Percentiles rank a stretch among this genome's conserved stretches.
Conservation (phyloP, 2,888 invertebrate genomes). For the Chironomus tentans region DNA sequence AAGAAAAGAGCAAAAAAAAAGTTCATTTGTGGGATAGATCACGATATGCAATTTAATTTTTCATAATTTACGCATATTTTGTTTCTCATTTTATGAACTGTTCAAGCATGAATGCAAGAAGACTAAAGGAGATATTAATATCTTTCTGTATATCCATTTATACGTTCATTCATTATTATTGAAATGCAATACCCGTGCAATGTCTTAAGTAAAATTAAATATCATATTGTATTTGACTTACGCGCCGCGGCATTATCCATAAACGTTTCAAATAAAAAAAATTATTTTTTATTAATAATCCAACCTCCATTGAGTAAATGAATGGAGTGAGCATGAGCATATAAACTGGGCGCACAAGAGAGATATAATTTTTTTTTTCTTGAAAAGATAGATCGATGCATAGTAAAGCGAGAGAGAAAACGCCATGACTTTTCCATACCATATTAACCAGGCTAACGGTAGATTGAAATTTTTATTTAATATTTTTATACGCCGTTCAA, state of each 20-base stretch:
- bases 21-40: too few relatives aligned
- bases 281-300: neutral
- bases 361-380: neutral
- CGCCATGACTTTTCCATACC: too few relatives aligned
- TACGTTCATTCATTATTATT: neutral
- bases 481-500: neutral
- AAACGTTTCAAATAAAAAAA: neutral
- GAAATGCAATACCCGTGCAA: neutral
- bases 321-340: neutral
- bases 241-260: too few relatives aligned
- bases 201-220: neutral
- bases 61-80: too few relatives aligned
- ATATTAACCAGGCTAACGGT: slow-evolving; percentile 11
- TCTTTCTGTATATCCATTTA: too few relatives aligned
- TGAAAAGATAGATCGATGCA: neutral
- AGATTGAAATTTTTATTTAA: slow-evolving; percentile 13
- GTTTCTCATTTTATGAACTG: neutral
- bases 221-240: neutral
- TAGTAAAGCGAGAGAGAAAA: neutral
- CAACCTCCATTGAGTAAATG: neutral
- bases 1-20: too few relatives aligned
- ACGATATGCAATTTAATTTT: too few relatives aligned
- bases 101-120: neutral
- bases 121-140: too few relatives aligned
- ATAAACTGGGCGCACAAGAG: neutral